These are phyloP conservation scores for Philopedon plagiatum DNA, from an alignment of 2,888 invertebrate species.

Conservation along the genomic window DNA sequence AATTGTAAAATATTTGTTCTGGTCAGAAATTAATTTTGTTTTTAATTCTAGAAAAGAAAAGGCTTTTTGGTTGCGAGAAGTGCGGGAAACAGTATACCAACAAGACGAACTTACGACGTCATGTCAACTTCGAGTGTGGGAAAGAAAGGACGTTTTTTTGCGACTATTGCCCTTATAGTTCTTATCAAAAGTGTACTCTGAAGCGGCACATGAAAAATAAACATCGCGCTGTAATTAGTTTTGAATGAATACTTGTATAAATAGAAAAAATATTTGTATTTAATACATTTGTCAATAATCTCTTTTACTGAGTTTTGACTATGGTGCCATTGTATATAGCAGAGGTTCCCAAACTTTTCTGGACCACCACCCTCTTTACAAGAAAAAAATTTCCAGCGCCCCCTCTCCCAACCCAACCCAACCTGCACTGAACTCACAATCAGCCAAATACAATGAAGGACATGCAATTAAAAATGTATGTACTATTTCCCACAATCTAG, in stretches of 20 bases:
- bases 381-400: no score
- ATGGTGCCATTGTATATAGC: no score
- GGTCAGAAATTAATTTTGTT: background rate
- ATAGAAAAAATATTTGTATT: no score
- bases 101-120: slow-evolving; percentile 67
- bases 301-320: no score
- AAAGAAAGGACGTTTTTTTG: slow-evolving; percentile 79
- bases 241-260: background rate
- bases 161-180: slow-evolving; percentile 76
- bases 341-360: no score
- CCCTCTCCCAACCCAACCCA: no score
- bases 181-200: slow-evolving; percentile 55
- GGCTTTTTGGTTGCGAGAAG: slow-evolving; percentile 68
- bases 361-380: no score
- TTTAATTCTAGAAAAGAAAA: slow-evolving; percentile 30
- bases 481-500: no score
- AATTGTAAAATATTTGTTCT: background rate
- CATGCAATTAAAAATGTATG: no score
- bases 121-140: slow-evolving; percentile 69
- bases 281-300: no score
- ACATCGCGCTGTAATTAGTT: slow-evolving; percentile 29
- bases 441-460: no score
- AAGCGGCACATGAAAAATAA: slow-evolving; percentile 52
- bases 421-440: no score
- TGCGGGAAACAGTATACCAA: slow-evolving; percentile 68